phyloP scores from a whole-genome alignment of 2,797 vertebrate species.

The Hoplostethus atlanticus region DNA sequence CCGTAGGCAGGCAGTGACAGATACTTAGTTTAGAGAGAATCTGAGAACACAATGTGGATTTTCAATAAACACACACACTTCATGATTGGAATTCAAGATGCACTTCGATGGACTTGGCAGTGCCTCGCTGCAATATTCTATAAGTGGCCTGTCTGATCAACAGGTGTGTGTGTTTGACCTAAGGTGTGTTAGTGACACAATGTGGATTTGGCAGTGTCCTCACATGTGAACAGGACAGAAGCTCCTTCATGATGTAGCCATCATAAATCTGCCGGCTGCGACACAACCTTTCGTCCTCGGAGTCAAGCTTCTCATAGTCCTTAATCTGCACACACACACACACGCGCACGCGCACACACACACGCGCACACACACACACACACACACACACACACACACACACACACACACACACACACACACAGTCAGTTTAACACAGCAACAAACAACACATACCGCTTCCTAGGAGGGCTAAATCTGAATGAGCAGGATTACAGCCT shows the following conservation, averaged over 20 bases:
- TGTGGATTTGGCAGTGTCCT: slow-evolving; percentile 45
- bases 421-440: neutral
- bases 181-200: neutral
- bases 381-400: slow-evolving; percentile 3
- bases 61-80: no score
- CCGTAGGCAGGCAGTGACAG: neutral
- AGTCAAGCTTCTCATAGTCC: slow-evolving; percentile 97
- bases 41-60: no score
- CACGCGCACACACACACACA: slow-evolving; percentile 18
- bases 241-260: slow-evolving; percentile 97
- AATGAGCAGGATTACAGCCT: slow-evolving; percentile 62
- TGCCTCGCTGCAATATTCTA: no score
- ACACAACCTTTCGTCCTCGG: slow-evolving; percentile 90
- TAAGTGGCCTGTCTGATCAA: no score
- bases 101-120: no score
- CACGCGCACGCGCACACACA: slow-evolving; percentile 10
- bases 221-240: slow-evolving; percentile 96
- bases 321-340: slow-evolving; percentile 88
- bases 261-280: slow-evolving; percentile 96
- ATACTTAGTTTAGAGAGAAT: neutral
- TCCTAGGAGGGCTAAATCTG: slow-evolving; percentile 36
- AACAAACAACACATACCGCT: slow-evolving; percentile 3
- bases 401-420: slow-evolving; percentile 7
- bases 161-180: slow-evolving; percentile 20
- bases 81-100: no score